phyloP scores from a whole-genome alignment of 2,888 invertebrate genomes.

The Campoletis raptor region DNA sequence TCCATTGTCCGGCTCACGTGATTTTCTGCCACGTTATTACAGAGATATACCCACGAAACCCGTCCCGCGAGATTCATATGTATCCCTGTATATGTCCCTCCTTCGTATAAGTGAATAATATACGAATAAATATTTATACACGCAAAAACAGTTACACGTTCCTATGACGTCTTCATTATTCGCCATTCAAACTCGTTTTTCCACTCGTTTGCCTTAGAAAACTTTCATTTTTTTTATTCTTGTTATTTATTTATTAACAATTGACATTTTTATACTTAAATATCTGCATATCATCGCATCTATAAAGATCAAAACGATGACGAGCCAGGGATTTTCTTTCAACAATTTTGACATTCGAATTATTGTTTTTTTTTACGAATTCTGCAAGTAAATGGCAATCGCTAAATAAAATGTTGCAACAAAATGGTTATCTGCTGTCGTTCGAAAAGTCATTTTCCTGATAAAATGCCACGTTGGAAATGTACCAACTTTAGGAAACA shows the following conservation, averaged over 20 bases:
- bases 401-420: not conserved
- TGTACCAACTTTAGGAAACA: not conserved
- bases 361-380: not conserved
- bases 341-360: not conserved
- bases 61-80: not conserved
- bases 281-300: not conserved
- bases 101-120: not conserved
- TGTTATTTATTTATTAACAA: not conserved
- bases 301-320: not conserved
- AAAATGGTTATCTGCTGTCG: not conserved
- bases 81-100: not conserved
- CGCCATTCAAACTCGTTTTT: not conserved
- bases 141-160: slow-evolving; percentile 4
- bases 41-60: slow-evolving; percentile 11
- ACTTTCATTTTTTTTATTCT: too few species aligned
- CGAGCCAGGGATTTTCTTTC: not conserved
- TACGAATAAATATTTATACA: slow-evolving; percentile 8
- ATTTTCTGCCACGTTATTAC: slow-evolving; percentile 38
- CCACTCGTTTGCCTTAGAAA: too few species aligned
- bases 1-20: slow-evolving; percentile 56
- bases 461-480: not conserved
- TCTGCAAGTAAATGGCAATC: not conserved
- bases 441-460: not conserved
- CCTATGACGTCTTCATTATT: not conserved
- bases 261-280: not conserved